Base-by-base conservation (phyloP, 2,888 invertebrate species). In the Xylocampa areola region DNA sequence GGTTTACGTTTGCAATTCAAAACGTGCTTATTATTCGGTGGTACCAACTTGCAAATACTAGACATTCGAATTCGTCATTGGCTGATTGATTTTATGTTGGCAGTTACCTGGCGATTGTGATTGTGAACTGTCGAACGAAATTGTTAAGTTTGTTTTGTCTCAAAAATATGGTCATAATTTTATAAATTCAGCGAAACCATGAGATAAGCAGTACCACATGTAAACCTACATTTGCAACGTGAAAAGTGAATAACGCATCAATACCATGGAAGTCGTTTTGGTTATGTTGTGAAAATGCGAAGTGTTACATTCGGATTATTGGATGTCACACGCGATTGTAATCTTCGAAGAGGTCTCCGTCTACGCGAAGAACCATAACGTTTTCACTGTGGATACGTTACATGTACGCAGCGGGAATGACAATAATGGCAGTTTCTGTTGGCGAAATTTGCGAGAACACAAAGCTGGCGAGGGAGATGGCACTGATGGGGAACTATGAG, bases 401-500 rank as follows among this genome's bases (percentile, higher is more conserved):
- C 85, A 89, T 92, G 91, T 86, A 93, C 90, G 90, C 90, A 90
- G 92, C 92, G 91, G 94, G 94, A 95, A 95, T 95, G 95, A 95
- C 95, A 94, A 95, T 96, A 91, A 98, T 98, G 98, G 97, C 97
- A 94, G 97, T 97, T 90, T 97, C 97, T 85, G 96, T 97, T 89
- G 96, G 96, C 90, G 98, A 98, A 94, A 98, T 98, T 92, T 97
- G 97, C 94, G 98, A 98, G 94, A 98, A 98, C 94, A 97, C 98
- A 59, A 98, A 98, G 92, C 92, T 98, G 90, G 99, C 98, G 54
- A 95, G 99, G 82, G 99, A 99, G 94, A 97, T 97, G 96, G 98
- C 98, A 63, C 94, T 99, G 81, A 96, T 98, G 86, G 99, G 99
- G 16, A 98, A 98, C 91, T 99, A 99, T 86, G 99, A 99, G 84